phyloP scores from a whole-genome alignment of 2,888 invertebrate genomes.

The Cepaea hortensis region DNA sequence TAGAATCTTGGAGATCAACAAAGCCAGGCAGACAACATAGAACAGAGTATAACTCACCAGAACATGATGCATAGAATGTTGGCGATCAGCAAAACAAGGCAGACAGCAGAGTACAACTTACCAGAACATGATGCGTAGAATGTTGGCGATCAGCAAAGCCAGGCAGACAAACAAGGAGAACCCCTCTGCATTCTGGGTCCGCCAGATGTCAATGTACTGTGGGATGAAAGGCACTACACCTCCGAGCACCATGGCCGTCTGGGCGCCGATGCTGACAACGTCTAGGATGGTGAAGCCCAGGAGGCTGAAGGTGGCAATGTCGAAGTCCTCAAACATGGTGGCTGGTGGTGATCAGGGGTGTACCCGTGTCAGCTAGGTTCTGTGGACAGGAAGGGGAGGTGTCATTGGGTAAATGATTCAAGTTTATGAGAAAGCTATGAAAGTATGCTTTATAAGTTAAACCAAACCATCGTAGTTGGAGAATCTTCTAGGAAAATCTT shows the following conservation, averaged over 20 bases:
- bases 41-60: slow-evolving; percentile 85
- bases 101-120: slow-evolving; percentile 83
- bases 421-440: no score
- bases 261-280: slow-evolving; percentile 46
- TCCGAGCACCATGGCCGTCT: slow-evolving; percentile 90
- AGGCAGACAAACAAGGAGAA: slow-evolving; percentile 98
- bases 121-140: slow-evolving; percentile 98
- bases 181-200: slow-evolving; percentile 94
- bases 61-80: slow-evolving; percentile 97
- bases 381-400: neutral
- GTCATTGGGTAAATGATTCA: no score
- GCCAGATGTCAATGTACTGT: slow-evolving; percentile 94
- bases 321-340: slow-evolving; percentile 54
- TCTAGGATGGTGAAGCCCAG: slow-evolving; percentile 49
- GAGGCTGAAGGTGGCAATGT: slow-evolving; percentile 53
- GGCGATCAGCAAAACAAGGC: slow-evolving; percentile 93
- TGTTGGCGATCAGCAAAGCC: slow-evolving; percentile 95
- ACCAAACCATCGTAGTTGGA: no score
- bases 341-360: neutral
- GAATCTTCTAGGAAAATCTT: no score
- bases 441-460: no score
- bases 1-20: slow-evolving; percentile 95
- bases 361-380: neutral
- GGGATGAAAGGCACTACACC: slow-evolving; percentile 97
- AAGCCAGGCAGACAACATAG: slow-evolving; percentile 93